Base-by-base conservation (phyloP, 2,797 vertebrate genomes). In the Urocyon cinereoargenteus region DNA sequence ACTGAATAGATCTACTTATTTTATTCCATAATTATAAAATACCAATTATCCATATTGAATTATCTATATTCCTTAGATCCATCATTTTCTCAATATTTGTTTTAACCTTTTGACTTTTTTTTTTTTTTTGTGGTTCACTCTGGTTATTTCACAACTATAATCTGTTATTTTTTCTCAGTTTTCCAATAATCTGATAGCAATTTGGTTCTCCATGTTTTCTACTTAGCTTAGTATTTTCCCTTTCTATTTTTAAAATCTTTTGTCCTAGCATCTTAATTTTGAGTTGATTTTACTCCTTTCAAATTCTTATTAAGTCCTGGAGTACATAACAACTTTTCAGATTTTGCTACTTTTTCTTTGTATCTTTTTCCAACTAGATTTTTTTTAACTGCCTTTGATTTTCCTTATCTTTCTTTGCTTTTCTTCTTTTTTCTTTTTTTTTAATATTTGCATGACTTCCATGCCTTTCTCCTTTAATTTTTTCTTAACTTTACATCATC, bases 401-500 rank as follows among this genome's bases (percentile, higher is more conserved):
- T 94, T 70, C 10, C 24, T 86, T 72, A 22, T 72, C 11, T 72
- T 88, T 2, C 1, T 72, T 91, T 81, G 2, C 13, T 86, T 66
- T 10, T 86, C 16, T 77, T 84, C 34, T 53, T 70, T 53, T 66
- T 2, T 72, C 57, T 72, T 62, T n/a, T 40, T 72, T 40, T 40
- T 0, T 40, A 14, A 72, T 18, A 53, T 93, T 40, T 78, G 22
- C 31, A 34, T 40, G 53, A 86, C 90, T 83, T 81, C 31, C 11
- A 16, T 82, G n/a, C 18, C 72, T 82, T 93, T 57, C 24, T 90
- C 9, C 31, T 87, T 91, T 64, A 22, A 78, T 78, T 92, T 89
- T 88, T 93, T 91, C n/a, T 97, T 62, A 83, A 21, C 13, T 93
- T 86, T 91, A 66, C 22, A 31, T 31, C 5, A 66, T 91, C 12